Conservation (phyloP, 1,140 invertebrate species). For the Stenopsyche tienmushanensis region DNA sequence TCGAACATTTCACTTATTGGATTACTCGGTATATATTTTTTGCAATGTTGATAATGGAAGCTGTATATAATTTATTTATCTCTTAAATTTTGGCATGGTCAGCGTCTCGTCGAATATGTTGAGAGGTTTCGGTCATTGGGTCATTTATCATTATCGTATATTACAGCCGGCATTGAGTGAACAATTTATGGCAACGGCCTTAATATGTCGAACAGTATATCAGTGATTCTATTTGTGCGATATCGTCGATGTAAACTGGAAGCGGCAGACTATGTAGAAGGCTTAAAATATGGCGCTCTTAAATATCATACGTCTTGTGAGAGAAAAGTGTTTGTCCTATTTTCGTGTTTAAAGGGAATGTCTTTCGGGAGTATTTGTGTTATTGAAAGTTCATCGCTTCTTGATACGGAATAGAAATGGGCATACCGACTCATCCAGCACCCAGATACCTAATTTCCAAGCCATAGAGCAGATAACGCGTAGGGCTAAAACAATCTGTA, state of each 20-base stretch:
- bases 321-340: too few species aligned
- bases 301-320: too few species aligned
- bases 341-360: too few species aligned
- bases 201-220: not conserved
- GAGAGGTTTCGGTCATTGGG: slow-evolving; percentile 1
- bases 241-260: not conserved
- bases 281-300: too few species aligned
- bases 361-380: too few species aligned
- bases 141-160: slow-evolving; percentile 14
- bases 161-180: not conserved
- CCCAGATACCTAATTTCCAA: slow-evolving; percentile 42
- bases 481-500: slow-evolving; percentile 9
- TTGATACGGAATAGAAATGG: not conserved
- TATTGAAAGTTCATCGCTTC: slow-evolving; percentile 2
- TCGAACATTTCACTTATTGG: too few species aligned
- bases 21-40: too few species aligned
- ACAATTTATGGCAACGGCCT: not conserved
- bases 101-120: not conserved
- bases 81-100: not conserved
- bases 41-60: not conserved
- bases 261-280: too few species aligned
- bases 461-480: slow-evolving; percentile 41
- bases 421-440: slow-evolving; percentile 29
- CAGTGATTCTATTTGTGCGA: too few species aligned
- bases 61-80: not conserved